Base-by-base conservation (phyloP, 2,797 vertebrate species). In the Peromyscus eremicus region DNA sequence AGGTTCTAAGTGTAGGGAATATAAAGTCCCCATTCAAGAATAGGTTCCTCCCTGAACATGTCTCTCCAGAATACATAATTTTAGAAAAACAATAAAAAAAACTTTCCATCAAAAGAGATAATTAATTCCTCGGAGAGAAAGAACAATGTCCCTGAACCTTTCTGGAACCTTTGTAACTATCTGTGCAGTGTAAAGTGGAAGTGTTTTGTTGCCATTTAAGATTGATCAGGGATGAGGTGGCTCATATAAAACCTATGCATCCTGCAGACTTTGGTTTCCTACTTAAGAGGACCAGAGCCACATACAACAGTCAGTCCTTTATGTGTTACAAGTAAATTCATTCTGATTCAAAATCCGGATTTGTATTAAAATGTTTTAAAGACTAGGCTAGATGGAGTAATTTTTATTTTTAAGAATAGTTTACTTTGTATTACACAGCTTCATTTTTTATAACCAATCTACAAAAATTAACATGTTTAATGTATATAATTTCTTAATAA, bases 91-190 rank as follows among this genome's bases (percentile, higher is more conserved):
- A 85, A 68, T 64, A 64, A 68, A 21, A 49, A n/a, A 55, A n/a
- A 37, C 7, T 86, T 68, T 86, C 49, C 68, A 71, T 71, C 34
- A 55, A 57, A 87, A 49, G 34, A 55, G n/a, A 52, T 87, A 87
- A 87, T 87, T 87, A 87, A 87, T 73, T 87, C 85, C 85, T 87
- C 68, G 27, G 68, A 71, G 68, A 71, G 8, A 87, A 86, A 37
- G 49, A 87, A 29, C 13, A 87, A 55, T 73, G 85, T 71, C 49
- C 68, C 68, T 55, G 23, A 40, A 57, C 23, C 46, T 55, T 86
- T 86, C 34, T 37, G 13, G 34, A 71, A 86, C 19, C 34, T 37
- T 17, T 86, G 64, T 86, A 13, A 71, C 32, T 71, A 40, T 55
- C 85, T 55, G 49, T 55, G 23, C 8, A 55, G 2, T 29, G 46